Conservation (phyloP, 2,113 vertebrate species). For the Galemys pyrenaicus region DNA sequence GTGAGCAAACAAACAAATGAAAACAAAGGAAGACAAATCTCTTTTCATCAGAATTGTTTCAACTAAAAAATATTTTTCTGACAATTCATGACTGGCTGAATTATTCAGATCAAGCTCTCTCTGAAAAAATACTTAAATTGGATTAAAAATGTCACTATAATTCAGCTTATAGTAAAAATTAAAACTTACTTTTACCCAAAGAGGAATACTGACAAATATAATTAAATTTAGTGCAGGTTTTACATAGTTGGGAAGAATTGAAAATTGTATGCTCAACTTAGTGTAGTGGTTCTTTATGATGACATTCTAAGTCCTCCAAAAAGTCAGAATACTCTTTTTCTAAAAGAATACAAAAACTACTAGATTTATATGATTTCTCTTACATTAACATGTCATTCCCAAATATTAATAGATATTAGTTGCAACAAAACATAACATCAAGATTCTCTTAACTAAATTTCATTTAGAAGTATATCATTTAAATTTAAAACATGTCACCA, state of each 20-base stretch:
- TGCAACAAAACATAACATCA: conserved; percentile 3
- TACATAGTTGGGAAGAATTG: not conserved
- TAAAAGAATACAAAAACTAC: not conserved
- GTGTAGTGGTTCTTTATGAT: not conserved
- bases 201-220: not conserved
- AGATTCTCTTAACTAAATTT: conserved; percentile 6
- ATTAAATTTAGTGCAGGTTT: not conserved
- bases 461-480: conserved; percentile 21
- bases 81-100: not conserved
- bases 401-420: not conserved
- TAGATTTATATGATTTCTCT: conserved; percentile 17
- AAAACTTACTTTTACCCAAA: not conserved
- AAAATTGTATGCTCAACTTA: not conserved
- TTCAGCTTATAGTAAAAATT: not conserved
- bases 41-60: not conserved
- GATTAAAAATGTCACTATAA: not conserved
- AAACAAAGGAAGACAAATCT: not conserved
- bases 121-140: not conserved
- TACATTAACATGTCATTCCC: not conserved
- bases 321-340: not conserved
- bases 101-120: not conserved
- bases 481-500: not conserved
- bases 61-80: not conserved
- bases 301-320: not conserved
- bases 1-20: not conserved